Base-by-base conservation (phyloP, 2,888 invertebrate genomes). In the Horisme vitalbata region DNA sequence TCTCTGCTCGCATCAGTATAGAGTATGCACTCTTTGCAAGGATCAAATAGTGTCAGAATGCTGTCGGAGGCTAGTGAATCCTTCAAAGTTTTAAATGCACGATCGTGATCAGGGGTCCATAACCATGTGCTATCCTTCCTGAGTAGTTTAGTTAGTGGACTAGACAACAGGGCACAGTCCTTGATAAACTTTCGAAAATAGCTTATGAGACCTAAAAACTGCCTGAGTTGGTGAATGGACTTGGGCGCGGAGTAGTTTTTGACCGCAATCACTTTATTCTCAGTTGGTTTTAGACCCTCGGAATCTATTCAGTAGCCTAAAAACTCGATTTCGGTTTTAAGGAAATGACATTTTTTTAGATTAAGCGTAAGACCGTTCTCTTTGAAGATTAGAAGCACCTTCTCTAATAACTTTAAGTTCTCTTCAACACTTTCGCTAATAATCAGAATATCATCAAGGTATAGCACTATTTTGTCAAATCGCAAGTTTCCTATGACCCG, bases 1-100 rank as follows among this genome's bases (percentile, higher is more conserved):
- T 60, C 51, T 3, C 62, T 24, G 46, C 73, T 70, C 0, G 75
- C 75, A 32, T 76, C 75, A 0, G 75, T 75, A 34, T 75, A 75
- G 0, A 71, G 39, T 11, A 71, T 55, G 5, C 48, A 53, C 24
- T 52, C 35, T 4, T 49, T 52, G 0, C 34, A 36, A 0, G 57
- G 60, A 34, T 69, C 59, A 35, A 54, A 70, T 8, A 71, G 47
- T 3, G 43, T 13, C 4, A 63, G 30, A 1, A 49, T 38, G 8
- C 39, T 8, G 43, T 18, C 18, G 4, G 18, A 18, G 18, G 18
- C 5, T 18, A 18, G 18, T 5, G 18, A 18, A 18, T 18, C 21
- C 21, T 53, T 57, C 6, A 54, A 23, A 5, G 2, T 12, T 6
- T 20, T 5, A n/a, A 61, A 50, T 5, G 54, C 52, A 7, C 41